These are phyloP conservation scores for Corydoras maculifer DNA, from an alignment of 2,113 vertebrate genomes.

Conservation along the genomic window DNA sequence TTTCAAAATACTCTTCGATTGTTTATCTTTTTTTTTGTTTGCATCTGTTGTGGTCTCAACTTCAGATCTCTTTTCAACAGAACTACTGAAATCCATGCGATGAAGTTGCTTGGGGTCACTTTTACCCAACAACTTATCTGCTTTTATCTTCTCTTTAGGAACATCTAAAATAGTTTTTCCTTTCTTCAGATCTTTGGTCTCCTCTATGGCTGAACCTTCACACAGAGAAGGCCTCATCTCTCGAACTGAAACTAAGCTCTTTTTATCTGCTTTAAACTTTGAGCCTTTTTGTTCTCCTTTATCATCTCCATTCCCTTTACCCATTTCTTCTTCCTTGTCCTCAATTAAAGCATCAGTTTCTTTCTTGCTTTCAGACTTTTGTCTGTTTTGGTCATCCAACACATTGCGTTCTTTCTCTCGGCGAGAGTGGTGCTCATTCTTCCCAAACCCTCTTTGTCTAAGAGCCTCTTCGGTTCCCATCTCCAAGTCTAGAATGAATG, in stretches of 20 bases:
- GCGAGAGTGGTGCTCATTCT: constrained; percentile 74
- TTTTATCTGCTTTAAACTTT: constrained; percentile 81
- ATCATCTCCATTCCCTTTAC: constrained; percentile 71
- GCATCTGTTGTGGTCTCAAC: constrained; percentile 66
- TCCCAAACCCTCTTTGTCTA: constrained; percentile 69
- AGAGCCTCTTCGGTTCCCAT: constrained; percentile 70
- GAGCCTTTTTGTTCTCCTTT: constrained; percentile 74
- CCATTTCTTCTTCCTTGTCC: constrained; percentile 61
- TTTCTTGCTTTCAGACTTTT: constrained; percentile 67
- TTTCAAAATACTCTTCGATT: constrained; percentile 71
- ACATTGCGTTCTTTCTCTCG: constrained; percentile 82
- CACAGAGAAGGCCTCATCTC: constrained; percentile 61
- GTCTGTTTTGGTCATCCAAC: constrained; percentile 76
- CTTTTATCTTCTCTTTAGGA: constrained; percentile 64
- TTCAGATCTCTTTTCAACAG: constrained; percentile 79
- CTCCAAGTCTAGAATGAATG: constrained; percentile 72
- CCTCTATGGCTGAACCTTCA: constrained; percentile 67
- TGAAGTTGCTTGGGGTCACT: constrained; percentile 72
- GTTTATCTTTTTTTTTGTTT: constrained; percentile 67
- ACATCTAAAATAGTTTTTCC: constrained; percentile 63
- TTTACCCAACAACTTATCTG: constrained; percentile 58
- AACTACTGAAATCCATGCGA: constrained; percentile 68
- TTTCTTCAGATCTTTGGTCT: constrained; percentile 63
- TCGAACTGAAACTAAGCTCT: constrained; percentile 59
- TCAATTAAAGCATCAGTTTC: constrained; percentile 61